These are phyloP conservation scores for Pogonomyrmex californicus DNA, from an alignment of 1,140 invertebrate genomes.

Conservation along the genomic window DNA sequence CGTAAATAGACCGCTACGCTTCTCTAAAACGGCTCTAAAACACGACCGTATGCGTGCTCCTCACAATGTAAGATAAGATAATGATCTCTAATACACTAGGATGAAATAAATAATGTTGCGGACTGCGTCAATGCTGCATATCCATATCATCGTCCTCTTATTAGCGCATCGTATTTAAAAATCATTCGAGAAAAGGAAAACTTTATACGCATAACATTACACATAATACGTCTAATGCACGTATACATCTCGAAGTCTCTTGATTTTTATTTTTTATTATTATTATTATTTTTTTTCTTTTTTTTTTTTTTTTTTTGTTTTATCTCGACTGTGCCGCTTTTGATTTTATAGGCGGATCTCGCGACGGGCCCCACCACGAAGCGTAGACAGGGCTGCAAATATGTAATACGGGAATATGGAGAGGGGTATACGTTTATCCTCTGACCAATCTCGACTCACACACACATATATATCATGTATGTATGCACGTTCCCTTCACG, in stretches of 20 bases:
- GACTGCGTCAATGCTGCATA: slow-evolving; percentile 50
- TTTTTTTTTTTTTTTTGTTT: too few species aligned
- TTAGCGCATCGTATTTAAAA: slow-evolving; percentile 22
- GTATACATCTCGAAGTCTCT: neutral
- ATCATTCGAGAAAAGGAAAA: slow-evolving; percentile 9
- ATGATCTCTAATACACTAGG: slow-evolving; percentile 61
- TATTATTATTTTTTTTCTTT: too few species aligned
- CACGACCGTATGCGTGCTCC: slow-evolving; percentile 21
- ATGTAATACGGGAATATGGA: slow-evolving; percentile 5
- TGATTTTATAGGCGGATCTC: neutral
- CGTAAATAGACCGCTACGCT: slow-evolving; percentile 37
- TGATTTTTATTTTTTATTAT: slow-evolving; percentile 12
- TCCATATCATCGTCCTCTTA: slow-evolving; percentile 56
- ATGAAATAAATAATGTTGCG: slow-evolving; percentile 49
- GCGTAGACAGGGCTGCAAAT: slow-evolving; percentile 29
- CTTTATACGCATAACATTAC: slow-evolving; percentile 10
- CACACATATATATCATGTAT: slow-evolving; percentile 12
- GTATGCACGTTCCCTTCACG: slow-evolving; percentile 22
- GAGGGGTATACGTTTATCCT: neutral
- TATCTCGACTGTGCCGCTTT: neutral
- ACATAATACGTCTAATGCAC: neutral
- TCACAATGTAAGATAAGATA: slow-evolving; percentile 60
- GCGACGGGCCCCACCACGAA: neutral
- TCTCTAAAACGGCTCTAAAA: slow-evolving; percentile 57
- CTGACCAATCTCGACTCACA: neutral